Percentiles rank a stretch among this genome's conserved stretches.
These are phyloP conservation scores for Zapus hudsonius DNA, from an alignment of 2,113 vertebrate species.

Conservation along the genomic window DNA sequence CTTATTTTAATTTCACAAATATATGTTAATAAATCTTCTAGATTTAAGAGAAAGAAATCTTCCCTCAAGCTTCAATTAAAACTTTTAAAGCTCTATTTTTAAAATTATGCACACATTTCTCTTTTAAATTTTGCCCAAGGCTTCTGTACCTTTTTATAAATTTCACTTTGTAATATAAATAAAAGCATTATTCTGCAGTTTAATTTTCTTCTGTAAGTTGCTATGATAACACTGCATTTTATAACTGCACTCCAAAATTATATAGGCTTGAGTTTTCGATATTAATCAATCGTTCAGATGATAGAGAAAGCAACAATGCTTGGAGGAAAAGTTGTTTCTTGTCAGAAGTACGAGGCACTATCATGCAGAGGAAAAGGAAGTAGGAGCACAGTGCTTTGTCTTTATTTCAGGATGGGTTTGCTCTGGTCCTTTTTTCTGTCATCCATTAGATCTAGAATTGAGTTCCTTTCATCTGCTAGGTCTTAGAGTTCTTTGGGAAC, in stretches of 20 bases:
- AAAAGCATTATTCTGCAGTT: background rate
- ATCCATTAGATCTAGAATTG: background rate
- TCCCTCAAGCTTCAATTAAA: background rate
- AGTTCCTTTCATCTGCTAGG: background rate
- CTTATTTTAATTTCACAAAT: conserved; percentile 6
- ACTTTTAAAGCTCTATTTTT: background rate
- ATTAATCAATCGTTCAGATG: background rate
- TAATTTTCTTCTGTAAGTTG: background rate
- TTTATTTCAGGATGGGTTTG: background rate
- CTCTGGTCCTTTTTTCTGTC: background rate
- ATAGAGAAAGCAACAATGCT: background rate
- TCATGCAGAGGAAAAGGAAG: background rate
- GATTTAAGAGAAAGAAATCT: background rate
- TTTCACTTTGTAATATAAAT: background rate
- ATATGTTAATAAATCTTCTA: background rate
- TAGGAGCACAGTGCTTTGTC: background rate
- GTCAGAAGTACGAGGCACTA: background rate
- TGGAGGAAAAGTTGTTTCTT: background rate
- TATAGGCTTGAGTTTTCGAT: background rate
- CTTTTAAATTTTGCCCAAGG: background rate
- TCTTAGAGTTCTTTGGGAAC: background rate
- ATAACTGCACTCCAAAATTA: background rate
- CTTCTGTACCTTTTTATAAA: background rate
- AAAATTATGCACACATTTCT: background rate
- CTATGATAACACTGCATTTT: no score